Evolutionary conservation across 2,888 invertebrate species (phyloP).

Genomic region (Laspeyria flexula): DNA sequence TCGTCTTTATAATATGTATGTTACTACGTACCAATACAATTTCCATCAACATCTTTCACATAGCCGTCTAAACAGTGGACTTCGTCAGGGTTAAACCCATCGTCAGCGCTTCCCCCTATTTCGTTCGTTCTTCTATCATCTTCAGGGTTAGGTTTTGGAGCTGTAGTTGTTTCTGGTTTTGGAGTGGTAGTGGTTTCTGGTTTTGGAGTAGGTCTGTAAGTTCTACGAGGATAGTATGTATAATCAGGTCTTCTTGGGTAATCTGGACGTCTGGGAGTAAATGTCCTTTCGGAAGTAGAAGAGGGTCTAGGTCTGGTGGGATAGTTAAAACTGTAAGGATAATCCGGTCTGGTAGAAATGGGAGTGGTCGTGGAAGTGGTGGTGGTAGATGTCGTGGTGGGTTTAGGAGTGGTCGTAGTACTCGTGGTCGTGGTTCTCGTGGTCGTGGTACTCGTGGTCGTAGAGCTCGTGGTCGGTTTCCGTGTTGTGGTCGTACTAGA

Average conservation of each 20-base stretch:
- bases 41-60: slow-evolving; percentile 80
- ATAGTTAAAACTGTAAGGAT: slow-evolving; percentile 24
- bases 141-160: slow-evolving; percentile 30
- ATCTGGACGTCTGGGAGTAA: slow-evolving; percentile 12
- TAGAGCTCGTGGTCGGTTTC: slow-evolving; percentile 32
- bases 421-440: slow-evolving; percentile 40
- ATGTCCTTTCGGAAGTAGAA: slow-evolving; percentile 12
- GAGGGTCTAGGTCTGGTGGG: slow-evolving; percentile 36
- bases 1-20: slow-evolving; percentile 9
- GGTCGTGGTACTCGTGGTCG: slow-evolving; percentile 31
- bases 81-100: slow-evolving; percentile 56
- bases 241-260: slow-evolving; percentile 29
- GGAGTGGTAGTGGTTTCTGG: neutral
- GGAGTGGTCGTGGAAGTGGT: slow-evolving; percentile 12
- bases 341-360: slow-evolving; percentile 16
- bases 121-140: slow-evolving; percentile 44
- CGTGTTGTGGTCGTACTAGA: slow-evolving; percentile 21
- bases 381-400: slow-evolving; percentile 29
- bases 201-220: slow-evolving; percentile 18
- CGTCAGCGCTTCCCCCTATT: slow-evolving; percentile 36
- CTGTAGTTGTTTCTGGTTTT: slow-evolving; percentile 13
- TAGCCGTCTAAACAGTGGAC: slow-evolving; percentile 83
- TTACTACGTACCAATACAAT: slow-evolving; percentile 86
- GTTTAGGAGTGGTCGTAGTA: slow-evolving; percentile 25
- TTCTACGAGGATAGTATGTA: slow-evolving; percentile 19